These are phyloP conservation scores for Colossoma macropomum DNA, from an alignment of 2,113 vertebrate species.

Conservation along the genomic window DNA sequence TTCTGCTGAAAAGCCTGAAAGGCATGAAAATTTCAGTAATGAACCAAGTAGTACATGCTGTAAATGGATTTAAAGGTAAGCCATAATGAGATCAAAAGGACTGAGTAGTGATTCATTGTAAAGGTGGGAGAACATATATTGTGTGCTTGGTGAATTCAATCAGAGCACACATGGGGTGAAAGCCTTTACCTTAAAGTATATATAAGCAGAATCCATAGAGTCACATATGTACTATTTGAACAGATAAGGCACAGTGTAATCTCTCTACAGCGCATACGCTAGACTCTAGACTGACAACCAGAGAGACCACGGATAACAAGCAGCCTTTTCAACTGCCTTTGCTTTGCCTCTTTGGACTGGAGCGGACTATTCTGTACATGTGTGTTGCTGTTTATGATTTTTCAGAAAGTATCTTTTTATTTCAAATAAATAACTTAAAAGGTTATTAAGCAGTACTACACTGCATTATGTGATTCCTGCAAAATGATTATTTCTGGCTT, in stretches of 20 bases:
- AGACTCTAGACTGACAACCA: constrained; percentile 59
- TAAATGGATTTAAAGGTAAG: background rate
- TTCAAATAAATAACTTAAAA: too few relatives aligned
- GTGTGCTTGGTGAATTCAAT: background rate
- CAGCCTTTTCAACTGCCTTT: constrained; percentile 40
- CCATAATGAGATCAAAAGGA: background rate
- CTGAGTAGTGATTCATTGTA: background rate
- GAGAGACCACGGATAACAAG: constrained; percentile 60
- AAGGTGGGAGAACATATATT: background rate
- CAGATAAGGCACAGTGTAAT: constrained; percentile 52
- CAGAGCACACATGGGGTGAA: background rate
- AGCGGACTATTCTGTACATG: background rate
- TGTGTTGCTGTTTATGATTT: too few relatives aligned
- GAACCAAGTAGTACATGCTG: background rate
- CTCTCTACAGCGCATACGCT: constrained; percentile 47
- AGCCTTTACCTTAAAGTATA: constrained; percentile 1
- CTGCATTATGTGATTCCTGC: too few relatives aligned
- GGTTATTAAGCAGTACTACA: too few relatives aligned
- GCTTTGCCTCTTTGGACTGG: background rate
- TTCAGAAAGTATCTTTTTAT: too few relatives aligned
- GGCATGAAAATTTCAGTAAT: background rate
- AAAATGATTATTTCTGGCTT: too few relatives aligned
- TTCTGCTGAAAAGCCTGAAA: background rate
- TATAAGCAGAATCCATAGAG: background rate
- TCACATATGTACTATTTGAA: constrained; percentile 25